Evolutionary conservation across 2,888 invertebrate genomes (phyloP), one percentile per base, ranked within the genome.

Genomic region (Microplitis deprimator): DNA sequence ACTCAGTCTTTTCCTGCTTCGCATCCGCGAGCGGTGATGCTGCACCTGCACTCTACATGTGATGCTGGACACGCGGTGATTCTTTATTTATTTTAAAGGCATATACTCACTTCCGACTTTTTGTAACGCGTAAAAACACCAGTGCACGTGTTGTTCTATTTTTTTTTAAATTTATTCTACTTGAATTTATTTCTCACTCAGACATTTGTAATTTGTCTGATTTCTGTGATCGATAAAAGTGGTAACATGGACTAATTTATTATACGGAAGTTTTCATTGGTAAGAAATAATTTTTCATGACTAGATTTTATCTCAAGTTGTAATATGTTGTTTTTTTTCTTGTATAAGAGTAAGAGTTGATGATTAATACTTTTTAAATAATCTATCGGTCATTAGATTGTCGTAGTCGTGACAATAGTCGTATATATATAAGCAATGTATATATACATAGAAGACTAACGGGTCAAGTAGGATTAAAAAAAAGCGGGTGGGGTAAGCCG

Each of bases 11-110:
- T 62, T 59, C 71, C 73, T 78, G 76, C 74, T 77, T 76, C 59
- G 68, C 62, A 75, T 65, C 67, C 76, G 65, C 68, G 69, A 76
- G 79, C 77, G 79, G 79, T 78, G 77, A 77, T 78, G 81, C 77
- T 81, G 84, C 84, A 82, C 81, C 84, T 85, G 85, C 83, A 80
- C 29, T 78, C 80, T 75, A 79, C 75, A 79, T 74, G 29, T 29
- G 29, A 29, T 29, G 29, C 77, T 76, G 75, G 77, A 73, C 29
- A 65, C 50, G 13, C 6, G 2, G 50, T 13, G 29, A 50, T 50
- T 50, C 50, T 50, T 10, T 16, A 7, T 60, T 61, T 72, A 50
- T 72, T 60, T 16, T 41, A 16, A 68, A 29, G 29, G 29, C 29
- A 29, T 4, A 29, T 4, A 29, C 13, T 13, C 17, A 29, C 38